Conservation (phyloP, 2,888 invertebrate species). For the Drosophila mulleri region DNA sequence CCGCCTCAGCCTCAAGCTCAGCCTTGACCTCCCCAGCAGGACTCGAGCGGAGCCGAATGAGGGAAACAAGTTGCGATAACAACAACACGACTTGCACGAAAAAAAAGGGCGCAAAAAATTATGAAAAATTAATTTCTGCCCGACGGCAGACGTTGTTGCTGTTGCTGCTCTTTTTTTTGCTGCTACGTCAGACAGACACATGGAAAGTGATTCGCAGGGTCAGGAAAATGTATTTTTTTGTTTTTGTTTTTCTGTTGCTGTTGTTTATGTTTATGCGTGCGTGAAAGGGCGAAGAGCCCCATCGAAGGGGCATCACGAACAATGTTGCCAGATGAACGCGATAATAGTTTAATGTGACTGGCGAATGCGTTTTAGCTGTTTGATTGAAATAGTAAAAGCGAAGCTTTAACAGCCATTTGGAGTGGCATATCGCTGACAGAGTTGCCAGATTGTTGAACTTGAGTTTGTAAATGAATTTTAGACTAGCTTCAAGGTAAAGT, state of each 20-base stretch:
- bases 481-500: too few species aligned
- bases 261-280: conserved; percentile 65
- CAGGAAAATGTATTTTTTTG: conserved; percentile 43
- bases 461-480: not conserved
- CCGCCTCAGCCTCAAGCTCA: conserved; percentile 31
- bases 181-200: conserved; percentile 54
- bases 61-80: conserved; percentile 78
- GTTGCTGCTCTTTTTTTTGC: conserved; percentile 26
- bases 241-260: conserved; percentile 5
- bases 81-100: conserved; percentile 42
- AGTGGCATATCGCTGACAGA: not conserved
- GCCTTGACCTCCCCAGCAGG: conserved; percentile 74
- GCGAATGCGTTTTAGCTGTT: conserved; percentile 13
- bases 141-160: conserved; percentile 59
- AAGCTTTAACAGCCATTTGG: not conserved
- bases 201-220: conserved; percentile 69
- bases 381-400: conserved; percentile 22
- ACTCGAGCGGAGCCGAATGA: conserved; percentile 29
- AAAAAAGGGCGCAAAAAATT: conserved; percentile 78
- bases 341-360: conserved; percentile 42
- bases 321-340: conserved; percentile 52
- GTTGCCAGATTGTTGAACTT: conserved; percentile 2
- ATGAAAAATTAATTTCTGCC: conserved; percentile 81
- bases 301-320: conserved; percentile 18
- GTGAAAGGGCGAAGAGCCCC: conserved; percentile 5